Conservation (phyloP, 2,888 invertebrate species). For the Apoda limacodes region DNA sequence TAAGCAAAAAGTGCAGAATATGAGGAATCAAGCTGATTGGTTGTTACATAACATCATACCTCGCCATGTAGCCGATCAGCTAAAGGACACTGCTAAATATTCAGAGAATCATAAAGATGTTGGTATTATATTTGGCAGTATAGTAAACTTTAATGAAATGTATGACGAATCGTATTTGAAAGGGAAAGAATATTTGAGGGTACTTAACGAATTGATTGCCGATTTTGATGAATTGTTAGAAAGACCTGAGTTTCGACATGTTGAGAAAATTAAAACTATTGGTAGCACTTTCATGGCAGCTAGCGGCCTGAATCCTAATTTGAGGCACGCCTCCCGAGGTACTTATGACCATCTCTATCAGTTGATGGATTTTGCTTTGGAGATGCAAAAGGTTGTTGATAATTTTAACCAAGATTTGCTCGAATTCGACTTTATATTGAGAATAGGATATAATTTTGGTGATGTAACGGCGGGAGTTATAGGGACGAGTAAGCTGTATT, state of each 20-base stretch:
- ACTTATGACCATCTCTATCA: slow-evolving; percentile 85
- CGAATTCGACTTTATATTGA: slow-evolving; percentile 87
- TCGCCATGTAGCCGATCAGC: slow-evolving; percentile 91
- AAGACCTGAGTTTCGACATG: slow-evolving; percentile 82
- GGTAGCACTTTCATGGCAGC: slow-evolving; percentile 98
- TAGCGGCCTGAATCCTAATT: slow-evolving; percentile 88
- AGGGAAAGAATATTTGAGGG: slow-evolving; percentile 93
- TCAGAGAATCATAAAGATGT: slow-evolving; percentile 94
- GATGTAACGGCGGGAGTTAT: slow-evolving; percentile 98
- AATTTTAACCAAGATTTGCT: slow-evolving; percentile 91
- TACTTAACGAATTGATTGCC: slow-evolving; percentile 94
- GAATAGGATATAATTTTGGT: slow-evolving; percentile 93
- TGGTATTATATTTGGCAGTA: slow-evolving; percentile 95
- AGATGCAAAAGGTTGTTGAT: slow-evolving; percentile 88
- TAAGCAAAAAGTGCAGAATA: slow-evolving; percentile 87
- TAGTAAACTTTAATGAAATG: slow-evolving; percentile 97
- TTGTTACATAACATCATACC: slow-evolving; percentile 97
- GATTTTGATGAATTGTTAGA: slow-evolving; percentile 95
- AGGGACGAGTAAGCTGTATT: slow-evolving; percentile 94
- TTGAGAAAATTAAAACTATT: slow-evolving; percentile 98
- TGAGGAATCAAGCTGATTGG: slow-evolving; percentile 97
- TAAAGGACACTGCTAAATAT: slow-evolving; percentile 93
- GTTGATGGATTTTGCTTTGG: slow-evolving; percentile 93
- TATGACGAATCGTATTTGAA: slow-evolving; percentile 97
- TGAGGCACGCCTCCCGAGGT: slow-evolving; percentile 75